Evolutionary conservation across 2,888 invertebrate species (phyloP).

Genomic region (Hedya salicella): DNA sequence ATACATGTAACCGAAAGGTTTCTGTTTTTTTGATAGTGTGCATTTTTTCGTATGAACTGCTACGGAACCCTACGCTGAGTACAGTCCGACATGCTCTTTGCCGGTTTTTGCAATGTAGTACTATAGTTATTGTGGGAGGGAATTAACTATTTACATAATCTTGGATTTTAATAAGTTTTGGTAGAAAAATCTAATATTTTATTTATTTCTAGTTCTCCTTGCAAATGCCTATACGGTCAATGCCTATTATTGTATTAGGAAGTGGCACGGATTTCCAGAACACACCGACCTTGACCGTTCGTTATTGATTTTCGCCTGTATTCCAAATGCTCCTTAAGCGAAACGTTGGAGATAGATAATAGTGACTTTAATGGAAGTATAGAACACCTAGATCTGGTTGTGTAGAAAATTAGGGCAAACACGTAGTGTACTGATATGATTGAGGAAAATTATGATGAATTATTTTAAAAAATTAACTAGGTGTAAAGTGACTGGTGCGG

Average conservation of each 20-base stretch:
- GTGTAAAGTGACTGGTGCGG: conserved; percentile 12
- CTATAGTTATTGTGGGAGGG: too few species aligned
- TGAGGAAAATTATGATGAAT: conserved; percentile 19
- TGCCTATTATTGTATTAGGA: not conserved
- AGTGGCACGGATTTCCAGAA: not conserved
- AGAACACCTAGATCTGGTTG: conserved; percentile 21
- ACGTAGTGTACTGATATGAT: conserved; percentile 8
- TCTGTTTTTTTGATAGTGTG: too few species aligned
- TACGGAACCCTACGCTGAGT: too few species aligned
- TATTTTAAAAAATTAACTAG: conserved; percentile 8
- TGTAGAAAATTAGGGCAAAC: conserved; percentile 17
- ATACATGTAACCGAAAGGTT: too few species aligned
- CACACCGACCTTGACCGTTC: not conserved
- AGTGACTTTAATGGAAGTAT: conserved; percentile 8
- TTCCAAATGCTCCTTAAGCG: not conserved
- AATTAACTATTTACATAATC: too few species aligned
- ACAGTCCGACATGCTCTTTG: too few species aligned
- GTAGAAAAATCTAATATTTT: too few species aligned
- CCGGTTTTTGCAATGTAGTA: too few species aligned
- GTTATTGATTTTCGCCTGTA: not conserved
- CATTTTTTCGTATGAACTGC: too few species aligned
- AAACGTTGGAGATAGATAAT: not conserved
- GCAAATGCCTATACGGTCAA: too few species aligned
- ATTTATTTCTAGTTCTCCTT: too few species aligned
- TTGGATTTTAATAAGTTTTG: too few species aligned